Percentiles rank a stretch among this genome's conserved stretches.
phyloP scores from a whole-genome alignment of 2,113 vertebrate species.

The Perca schrenkii region DNA sequence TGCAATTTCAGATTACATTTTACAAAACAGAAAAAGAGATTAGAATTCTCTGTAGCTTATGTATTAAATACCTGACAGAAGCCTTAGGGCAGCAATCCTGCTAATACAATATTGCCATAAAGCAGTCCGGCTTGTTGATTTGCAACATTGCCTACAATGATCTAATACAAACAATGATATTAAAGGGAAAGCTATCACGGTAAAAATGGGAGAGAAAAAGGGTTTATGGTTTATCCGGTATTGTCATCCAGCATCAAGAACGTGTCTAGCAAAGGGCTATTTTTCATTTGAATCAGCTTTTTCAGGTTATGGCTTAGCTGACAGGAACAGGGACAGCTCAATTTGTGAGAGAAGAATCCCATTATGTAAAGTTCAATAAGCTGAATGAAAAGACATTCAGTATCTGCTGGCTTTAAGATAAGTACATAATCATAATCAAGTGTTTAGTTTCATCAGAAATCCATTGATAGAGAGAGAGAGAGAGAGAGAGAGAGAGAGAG shows the following conservation, averaged over 20 bases:
- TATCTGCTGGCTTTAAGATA: conserved; percentile 9
- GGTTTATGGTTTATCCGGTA: neutral
- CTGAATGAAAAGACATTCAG: conserved; percentile 13
- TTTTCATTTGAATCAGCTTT: conserved; percentile 3
- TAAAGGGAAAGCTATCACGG: neutral
- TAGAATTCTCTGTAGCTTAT: neutral
- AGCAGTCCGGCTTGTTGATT: neutral
- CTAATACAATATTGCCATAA: neutral
- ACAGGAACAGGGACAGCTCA: conserved; percentile 2
- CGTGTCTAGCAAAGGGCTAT: neutral
- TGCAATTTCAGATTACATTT: neutral
- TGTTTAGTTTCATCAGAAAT: conserved; percentile 46
- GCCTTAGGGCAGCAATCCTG: neutral
- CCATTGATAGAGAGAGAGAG: conserved; percentile 20
- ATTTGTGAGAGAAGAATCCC: neutral
- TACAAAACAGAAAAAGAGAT: neutral
- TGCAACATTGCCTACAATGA: neutral
- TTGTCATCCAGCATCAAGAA: neutral
- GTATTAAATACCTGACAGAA: neutral
- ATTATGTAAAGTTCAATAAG: conserved; percentile 23
- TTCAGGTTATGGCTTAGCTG: conserved; percentile 8
- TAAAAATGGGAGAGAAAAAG: neutral
- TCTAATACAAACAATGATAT: neutral
- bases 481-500: conserved; percentile 17
- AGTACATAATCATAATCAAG: conserved; percentile 41